A percentile compares a stretch with the other conserved stretches of the same genome.
These are phyloP conservation scores for Xestia c-nigrum DNA, from an alignment of 2,888 invertebrate genomes.

Conservation along the genomic window DNA sequence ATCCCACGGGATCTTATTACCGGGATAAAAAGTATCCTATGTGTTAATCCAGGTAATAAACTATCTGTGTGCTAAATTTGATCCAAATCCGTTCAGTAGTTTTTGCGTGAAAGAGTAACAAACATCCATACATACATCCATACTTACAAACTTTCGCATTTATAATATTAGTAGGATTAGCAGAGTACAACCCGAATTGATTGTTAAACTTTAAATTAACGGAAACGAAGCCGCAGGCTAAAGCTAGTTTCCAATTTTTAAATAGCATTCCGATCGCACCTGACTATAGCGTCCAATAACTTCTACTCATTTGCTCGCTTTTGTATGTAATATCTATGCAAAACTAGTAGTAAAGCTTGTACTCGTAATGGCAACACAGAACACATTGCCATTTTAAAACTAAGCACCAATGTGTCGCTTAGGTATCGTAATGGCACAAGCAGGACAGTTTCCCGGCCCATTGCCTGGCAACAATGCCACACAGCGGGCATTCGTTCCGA, in stretches of 20 bases:
- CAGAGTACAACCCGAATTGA: too few relatives aligned
- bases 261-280: not conserved
- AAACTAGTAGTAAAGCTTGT: not conserved
- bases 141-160: too few relatives aligned
- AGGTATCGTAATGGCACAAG: slow-evolving; percentile 40
- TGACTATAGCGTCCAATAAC: not conserved
- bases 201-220: too few relatives aligned
- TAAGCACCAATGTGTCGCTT: slow-evolving; percentile 20
- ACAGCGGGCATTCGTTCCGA: slow-evolving; percentile 47
- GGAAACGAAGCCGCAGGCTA: too few relatives aligned
- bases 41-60: too few relatives aligned
- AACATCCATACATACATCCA: too few relatives aligned
- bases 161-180: too few relatives aligned
- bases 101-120: too few relatives aligned
- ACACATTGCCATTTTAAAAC: slow-evolving; percentile 25
- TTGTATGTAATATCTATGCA: not conserved
- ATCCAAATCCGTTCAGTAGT: too few relatives aligned
- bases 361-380: slow-evolving; percentile 6
- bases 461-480: slow-evolving; percentile 30
- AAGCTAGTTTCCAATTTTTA: not conserved
- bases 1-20: too few relatives aligned
- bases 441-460: slow-evolving; percentile 52
- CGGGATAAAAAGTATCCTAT: too few relatives aligned
- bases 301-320: not conserved
- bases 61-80: too few relatives aligned